A percentile compares a stretch with the other conserved stretches of the same genome.
phyloP scores from a whole-genome alignment of 2,113 vertebrate genomes.

The Phylloscopus trochilus region DNA sequence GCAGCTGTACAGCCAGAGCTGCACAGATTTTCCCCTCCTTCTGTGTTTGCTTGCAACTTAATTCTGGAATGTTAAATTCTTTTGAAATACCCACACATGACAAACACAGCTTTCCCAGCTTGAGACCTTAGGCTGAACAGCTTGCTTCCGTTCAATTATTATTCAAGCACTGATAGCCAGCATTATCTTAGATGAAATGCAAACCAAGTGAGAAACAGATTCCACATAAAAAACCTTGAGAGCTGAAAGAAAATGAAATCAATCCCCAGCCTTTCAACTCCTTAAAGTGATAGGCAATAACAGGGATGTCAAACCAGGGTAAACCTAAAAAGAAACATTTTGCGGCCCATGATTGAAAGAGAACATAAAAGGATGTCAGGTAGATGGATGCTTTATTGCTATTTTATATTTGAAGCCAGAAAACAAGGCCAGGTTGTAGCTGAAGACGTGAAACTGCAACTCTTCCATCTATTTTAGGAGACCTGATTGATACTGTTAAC shows the following conservation, averaged over 20 bases:
- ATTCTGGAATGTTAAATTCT: conserved; percentile 3
- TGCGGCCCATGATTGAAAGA: conserved; percentile 59
- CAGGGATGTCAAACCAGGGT: conserved; percentile 61
- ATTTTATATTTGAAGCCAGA: conserved; percentile 70
- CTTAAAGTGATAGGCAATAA: conserved; percentile 66
- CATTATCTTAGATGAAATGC: conserved; percentile 52
- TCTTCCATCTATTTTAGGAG: conserved; percentile 67
- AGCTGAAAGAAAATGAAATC: conserved; percentile 67
- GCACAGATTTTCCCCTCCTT: background rate
- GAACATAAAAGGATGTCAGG: conserved; percentile 71
- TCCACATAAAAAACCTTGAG: conserved; percentile 12
- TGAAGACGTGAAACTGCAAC: conserved; percentile 66
- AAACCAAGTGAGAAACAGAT: conserved; percentile 55
- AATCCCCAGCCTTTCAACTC: conserved; percentile 43
- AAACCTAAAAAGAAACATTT: conserved; percentile 57
- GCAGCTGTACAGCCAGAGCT: background rate
- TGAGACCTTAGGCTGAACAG: conserved; percentile 40
- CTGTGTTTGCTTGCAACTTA: background rate
- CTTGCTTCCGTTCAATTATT: conserved; percentile 53
- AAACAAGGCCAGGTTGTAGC: conserved; percentile 66
- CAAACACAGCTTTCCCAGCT: conserved; percentile 30
- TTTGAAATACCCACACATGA: background rate
- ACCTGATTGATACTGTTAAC: conserved; percentile 34
- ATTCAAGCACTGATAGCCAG: conserved; percentile 41
- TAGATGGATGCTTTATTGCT: conserved; percentile 69